These are phyloP conservation scores for Neopelma chrysocephalum DNA, from an alignment of 2,797 vertebrate genomes.

Conservation along the genomic window DNA sequence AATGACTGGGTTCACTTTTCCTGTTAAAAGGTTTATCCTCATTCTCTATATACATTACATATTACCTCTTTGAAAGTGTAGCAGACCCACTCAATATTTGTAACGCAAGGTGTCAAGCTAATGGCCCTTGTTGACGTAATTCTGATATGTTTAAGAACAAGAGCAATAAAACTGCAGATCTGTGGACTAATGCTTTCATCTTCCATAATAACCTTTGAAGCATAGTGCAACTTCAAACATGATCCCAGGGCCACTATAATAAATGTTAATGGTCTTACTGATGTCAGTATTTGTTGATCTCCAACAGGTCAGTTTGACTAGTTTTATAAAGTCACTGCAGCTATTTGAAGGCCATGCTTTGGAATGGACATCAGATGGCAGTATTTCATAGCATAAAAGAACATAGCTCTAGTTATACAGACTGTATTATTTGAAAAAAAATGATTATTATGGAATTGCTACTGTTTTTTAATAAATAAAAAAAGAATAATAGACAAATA, in stretches of 20 bases:
- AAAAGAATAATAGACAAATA: not conserved
- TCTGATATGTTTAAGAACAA: conserved; percentile 7
- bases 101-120: not conserved
- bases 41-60: not conserved
- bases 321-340: not conserved
- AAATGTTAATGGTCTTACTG: not conserved
- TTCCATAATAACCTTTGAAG: not conserved
- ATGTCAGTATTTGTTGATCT: not conserved
- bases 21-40: conserved; percentile 7
- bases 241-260: not conserved
- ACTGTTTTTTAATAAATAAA: not conserved
- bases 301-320: accelerated
- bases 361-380: conserved; percentile 18
- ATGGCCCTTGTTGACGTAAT: not conserved
- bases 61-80: not conserved
- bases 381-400: not conserved
- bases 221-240: not conserved
- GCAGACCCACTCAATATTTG: not conserved
- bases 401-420: not conserved
- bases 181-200: not conserved
- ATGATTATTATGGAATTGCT: not conserved
- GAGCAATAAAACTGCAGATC: not conserved
- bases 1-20: not conserved
- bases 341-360: not conserved
- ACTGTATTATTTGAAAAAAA: not conserved